These are phyloP conservation scores for Phaedon cochleariae DNA, from an alignment of 2,888 invertebrate genomes.

Conservation along the genomic window DNA sequence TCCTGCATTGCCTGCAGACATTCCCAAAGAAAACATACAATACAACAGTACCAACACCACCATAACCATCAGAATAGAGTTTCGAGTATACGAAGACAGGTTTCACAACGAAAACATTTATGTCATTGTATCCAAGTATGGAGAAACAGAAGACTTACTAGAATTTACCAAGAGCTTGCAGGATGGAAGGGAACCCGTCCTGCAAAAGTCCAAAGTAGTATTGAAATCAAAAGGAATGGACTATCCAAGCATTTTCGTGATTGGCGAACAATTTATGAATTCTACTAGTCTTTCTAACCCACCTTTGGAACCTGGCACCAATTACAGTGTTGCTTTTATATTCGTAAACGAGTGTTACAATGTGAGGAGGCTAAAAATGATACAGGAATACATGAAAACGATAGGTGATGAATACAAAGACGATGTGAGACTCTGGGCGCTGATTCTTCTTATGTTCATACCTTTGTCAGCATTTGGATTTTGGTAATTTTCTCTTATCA, in stretches of 20 bases:
- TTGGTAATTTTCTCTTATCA: constrained; percentile 19
- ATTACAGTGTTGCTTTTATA: constrained; percentile 29
- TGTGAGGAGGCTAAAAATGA: background rate
- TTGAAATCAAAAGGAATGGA: constrained; percentile 11
- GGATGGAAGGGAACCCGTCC: background rate
- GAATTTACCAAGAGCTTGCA: background rate
- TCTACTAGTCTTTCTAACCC: constrained; percentile 24
- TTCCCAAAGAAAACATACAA: background rate
- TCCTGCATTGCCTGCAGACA: constrained; percentile 1
- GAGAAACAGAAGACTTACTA: background rate
- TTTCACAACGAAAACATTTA: background rate
- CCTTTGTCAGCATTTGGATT: constrained; percentile 1
- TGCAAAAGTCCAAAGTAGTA: background rate
- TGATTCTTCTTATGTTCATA: constrained; percentile 22
- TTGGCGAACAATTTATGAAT: constrained; percentile 16
- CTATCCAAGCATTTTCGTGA: background rate
- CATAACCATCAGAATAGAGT: background rate
- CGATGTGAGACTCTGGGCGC: constrained; percentile 17
- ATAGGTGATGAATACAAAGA: background rate
- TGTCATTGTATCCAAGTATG: background rate
- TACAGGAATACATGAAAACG: constrained; percentile 7
- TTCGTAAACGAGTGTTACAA: constrained; percentile 33
- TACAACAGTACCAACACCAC: background rate
- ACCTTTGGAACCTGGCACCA: constrained; percentile 30
- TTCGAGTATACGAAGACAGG: background rate